Evolutionary conservation across 2,113 vertebrate genomes (phyloP).

Genomic region (Camelus dromedarius): DNA sequence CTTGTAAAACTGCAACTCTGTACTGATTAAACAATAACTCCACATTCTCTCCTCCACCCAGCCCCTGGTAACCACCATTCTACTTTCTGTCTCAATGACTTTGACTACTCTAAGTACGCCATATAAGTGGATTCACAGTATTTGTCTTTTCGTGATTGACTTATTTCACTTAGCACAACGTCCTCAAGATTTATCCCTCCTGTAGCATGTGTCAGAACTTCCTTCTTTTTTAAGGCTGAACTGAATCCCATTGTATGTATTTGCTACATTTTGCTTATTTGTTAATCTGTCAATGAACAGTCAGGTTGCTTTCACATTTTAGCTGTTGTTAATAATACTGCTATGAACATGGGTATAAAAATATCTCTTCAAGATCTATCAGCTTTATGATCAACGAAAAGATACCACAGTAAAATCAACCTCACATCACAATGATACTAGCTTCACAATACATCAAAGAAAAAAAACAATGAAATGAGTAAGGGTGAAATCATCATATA

Average conservation of each 20-base stretch:
- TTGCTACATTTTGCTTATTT: background rate
- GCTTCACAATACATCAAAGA: background rate
- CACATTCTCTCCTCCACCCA: background rate
- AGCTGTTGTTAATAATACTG: background rate
- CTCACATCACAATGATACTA: background rate
- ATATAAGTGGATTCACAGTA: background rate
- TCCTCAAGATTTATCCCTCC: background rate
- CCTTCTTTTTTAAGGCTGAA: background rate
- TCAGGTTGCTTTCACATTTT: background rate
- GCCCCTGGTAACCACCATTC: background rate
- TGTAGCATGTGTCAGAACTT: background rate
- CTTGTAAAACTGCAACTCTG: background rate
- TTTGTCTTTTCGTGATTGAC: background rate
- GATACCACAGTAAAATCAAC: background rate
- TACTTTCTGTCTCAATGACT: background rate
- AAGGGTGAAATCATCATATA: background rate
- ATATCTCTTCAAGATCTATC: background rate
- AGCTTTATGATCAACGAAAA: slow-evolving; percentile 3
- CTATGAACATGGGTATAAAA: background rate
- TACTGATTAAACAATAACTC: background rate
- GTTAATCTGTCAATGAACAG: background rate
- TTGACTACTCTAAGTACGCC: background rate
- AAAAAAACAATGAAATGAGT: slow-evolving; percentile 18
- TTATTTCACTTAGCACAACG: background rate
- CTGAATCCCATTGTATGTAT: background rate